Evolutionary conservation across 2,113 vertebrate genomes (phyloP).

Genomic region (Quiscalus mexicanus): DNA sequence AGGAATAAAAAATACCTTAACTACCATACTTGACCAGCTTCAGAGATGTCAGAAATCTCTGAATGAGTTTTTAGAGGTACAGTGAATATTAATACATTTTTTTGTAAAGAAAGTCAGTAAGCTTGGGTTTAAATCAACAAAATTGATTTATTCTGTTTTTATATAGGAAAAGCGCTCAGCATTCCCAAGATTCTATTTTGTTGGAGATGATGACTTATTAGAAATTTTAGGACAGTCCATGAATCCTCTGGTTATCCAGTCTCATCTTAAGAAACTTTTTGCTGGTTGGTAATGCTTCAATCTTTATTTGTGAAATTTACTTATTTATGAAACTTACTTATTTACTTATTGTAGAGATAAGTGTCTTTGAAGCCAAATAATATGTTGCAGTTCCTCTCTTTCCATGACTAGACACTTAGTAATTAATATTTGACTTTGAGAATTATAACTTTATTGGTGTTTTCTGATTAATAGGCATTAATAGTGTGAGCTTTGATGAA

Average conservation of each 20-base stretch:
- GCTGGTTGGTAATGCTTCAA: conserved; percentile 86
- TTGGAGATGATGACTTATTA: conserved; percentile 95
- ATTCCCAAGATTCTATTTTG: conserved; percentile 97
- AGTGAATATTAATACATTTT: not conserved
- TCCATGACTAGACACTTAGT: not conserved
- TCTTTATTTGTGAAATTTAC: not conserved
- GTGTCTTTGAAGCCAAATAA: not conserved
- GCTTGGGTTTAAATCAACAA: not conserved
- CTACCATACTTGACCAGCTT: conserved; percentile 91
- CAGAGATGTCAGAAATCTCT: conserved; percentile 97
- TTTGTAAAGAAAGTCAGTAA: not conserved
- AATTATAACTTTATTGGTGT: not conserved
- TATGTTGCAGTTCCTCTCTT: not conserved
- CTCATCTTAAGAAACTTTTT: conserved; percentile 97
- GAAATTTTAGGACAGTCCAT: conserved; percentile 97
- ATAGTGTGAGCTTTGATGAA: conserved; percentile 91
- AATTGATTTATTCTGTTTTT: conserved; percentile 2
- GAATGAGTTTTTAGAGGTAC: conserved; percentile 96
- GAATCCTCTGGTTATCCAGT: conserved; percentile 91
- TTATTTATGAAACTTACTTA: not conserved
- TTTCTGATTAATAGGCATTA: conserved; percentile 83
- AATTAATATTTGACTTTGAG: not conserved
- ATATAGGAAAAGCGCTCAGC: conserved; percentile 93
- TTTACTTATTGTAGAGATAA: not conserved
- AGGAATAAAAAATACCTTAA: conserved; percentile 88